phyloP scores from a whole-genome alignment of 2,888 invertebrate genomes.

The Tholera decimalis region DNA sequence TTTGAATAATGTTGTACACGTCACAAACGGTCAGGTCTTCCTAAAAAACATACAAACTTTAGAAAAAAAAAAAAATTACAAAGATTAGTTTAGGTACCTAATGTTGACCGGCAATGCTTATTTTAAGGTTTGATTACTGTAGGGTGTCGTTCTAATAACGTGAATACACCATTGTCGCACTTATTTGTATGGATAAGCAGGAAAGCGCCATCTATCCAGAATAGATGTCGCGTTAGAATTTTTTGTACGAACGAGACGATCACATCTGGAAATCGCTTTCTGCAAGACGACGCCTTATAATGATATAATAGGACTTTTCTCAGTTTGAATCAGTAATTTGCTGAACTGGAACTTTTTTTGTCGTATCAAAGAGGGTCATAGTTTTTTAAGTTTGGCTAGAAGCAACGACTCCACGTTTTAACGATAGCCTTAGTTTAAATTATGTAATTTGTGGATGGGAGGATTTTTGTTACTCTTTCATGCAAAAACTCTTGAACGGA shows the following conservation, averaged over 20 bases:
- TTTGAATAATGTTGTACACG: constrained; percentile 80
- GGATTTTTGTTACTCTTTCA: no score
- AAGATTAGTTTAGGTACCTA: no score
- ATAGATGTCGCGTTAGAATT: neutral
- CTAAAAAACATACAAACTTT: constrained; percentile 66
- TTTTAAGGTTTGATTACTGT: neutral
- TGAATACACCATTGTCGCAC: no score
- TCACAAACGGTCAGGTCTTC: constrained; percentile 81
- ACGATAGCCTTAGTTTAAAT: no score
- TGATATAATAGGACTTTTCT: neutral
- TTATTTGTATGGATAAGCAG: no score
- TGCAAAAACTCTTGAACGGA: no score
- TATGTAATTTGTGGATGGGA: no score
- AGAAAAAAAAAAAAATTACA: no score
- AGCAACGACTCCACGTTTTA: neutral
- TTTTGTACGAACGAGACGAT: neutral
- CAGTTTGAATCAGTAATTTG: neutral
- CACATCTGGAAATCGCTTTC: no score
- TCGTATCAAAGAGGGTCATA: neutral
- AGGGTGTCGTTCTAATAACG: neutral
- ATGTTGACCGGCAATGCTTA: neutral
- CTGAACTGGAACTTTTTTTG: neutral
- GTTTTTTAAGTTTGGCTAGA: neutral
- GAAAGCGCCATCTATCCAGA: neutral
- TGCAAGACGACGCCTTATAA: neutral